A percentile compares a stretch with the other conserved stretches of the same genome.
phyloP scores from a whole-genome alignment of 2,797 vertebrate genomes.

The Synanceia verrucosa region DNA sequence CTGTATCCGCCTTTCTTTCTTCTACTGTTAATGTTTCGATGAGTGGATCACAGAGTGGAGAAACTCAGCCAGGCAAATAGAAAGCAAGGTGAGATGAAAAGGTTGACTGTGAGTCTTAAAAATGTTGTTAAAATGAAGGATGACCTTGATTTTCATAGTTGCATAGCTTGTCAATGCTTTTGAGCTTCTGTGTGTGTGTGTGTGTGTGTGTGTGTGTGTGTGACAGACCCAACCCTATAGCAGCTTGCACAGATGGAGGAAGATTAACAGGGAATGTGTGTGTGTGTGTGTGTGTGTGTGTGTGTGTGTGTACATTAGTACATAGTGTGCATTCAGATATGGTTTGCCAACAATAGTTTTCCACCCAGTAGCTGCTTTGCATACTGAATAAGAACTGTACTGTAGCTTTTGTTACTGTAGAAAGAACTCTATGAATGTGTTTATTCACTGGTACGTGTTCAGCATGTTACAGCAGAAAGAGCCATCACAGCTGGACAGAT shows the following conservation, averaged over 20 bases:
- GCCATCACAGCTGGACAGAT: not conserved
- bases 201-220: not conserved
- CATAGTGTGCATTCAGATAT: slow-evolving; percentile 44
- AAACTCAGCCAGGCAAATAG: not conserved
- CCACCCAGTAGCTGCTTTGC: slow-evolving; percentile 32
- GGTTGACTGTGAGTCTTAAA: not conserved
- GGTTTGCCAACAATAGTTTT: slow-evolving; percentile 45
- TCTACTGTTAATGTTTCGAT: not conserved
- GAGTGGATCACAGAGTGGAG: slow-evolving; percentile 10
- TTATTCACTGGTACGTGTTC: not conserved
- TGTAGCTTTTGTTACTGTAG: slow-evolving; percentile 16
- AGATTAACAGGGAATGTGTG: slow-evolving; percentile 36
- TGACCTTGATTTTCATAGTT: not conserved
- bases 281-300: not conserved
- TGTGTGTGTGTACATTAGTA: slow-evolving; percentile 19
- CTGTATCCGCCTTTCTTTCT: not conserved
- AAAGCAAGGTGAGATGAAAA: not conserved
- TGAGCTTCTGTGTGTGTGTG: not conserved
- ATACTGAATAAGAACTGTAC: slow-evolving; percentile 43
- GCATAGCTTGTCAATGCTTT: not conserved
- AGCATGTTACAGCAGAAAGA: not conserved
- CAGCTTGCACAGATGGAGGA: slow-evolving; percentile 56
- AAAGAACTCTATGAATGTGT: not conserved
- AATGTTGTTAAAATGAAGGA: not conserved
- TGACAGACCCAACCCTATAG: slow-evolving; percentile 15